Conservation (phyloP, 2,113 vertebrate genomes). For the Neolamprologus kungweensis region DNA sequence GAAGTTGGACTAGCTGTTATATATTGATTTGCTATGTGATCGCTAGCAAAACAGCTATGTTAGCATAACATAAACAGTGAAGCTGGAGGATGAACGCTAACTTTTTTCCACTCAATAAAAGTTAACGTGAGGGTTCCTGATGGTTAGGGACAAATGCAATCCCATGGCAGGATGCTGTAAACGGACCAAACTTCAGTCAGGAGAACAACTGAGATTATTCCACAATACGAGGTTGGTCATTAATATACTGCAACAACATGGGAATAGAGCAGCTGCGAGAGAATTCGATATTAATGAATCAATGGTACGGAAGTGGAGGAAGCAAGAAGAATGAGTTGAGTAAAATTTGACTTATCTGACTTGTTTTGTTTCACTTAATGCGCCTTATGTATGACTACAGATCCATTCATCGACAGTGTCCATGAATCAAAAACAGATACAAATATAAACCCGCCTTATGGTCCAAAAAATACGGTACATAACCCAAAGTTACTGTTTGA, state of each 20-base stretch:
- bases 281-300: too few relatives aligned
- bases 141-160: fast-evolving
- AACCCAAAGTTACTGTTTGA: not conserved
- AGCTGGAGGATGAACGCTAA: not conserved
- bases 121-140: too few relatives aligned
- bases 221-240: too few relatives aligned
- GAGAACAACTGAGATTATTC: fast-evolving
- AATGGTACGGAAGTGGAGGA: too few relatives aligned
- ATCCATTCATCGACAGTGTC: not conserved
- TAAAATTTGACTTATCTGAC: too few relatives aligned
- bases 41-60: not conserved
- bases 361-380: not conserved
- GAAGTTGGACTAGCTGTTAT: fast-evolving
- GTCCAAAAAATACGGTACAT: not conserved
- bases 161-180: too few relatives aligned
- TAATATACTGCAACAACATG: too few relatives aligned
- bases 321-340: too few relatives aligned
- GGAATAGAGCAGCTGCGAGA: too few relatives aligned
- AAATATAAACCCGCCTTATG: not conserved
- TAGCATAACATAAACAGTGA: not conserved
- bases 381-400: not conserved
- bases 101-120: too few relatives aligned
- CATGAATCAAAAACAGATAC: not conserved
- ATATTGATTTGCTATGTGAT: fast-evolving
- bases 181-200: too few relatives aligned